Percentiles rank a stretch among this genome's conserved stretches.
phyloP scores from a whole-genome alignment of 2,888 invertebrate genomes.

The Xylota sylvarum region DNA sequence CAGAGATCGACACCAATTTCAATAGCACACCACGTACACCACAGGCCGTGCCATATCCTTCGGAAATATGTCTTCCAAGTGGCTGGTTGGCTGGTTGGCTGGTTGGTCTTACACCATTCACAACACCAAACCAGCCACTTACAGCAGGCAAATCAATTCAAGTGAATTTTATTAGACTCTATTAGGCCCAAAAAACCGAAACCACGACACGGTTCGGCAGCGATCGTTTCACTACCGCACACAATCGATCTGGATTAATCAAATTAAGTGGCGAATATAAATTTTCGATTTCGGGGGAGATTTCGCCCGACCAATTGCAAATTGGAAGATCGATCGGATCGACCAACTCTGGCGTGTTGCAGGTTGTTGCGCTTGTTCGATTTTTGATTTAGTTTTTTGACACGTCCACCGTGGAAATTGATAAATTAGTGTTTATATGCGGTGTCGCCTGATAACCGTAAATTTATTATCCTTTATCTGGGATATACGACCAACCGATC shows the following conservation, averaged over 20 bases:
- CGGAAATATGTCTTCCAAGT: conserved; percentile 28
- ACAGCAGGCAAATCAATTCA: conserved; percentile 21
- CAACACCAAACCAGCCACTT: conserved; percentile 16
- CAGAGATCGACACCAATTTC: conserved; percentile 55
- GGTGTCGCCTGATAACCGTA: conserved; percentile 71
- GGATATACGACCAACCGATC: conserved; percentile 43
- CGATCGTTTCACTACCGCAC: not conserved
- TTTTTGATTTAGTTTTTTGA: conserved; percentile 60
- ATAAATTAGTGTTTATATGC: conserved; percentile 74
- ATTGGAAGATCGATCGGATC: conserved; percentile 67
- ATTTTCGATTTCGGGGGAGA: conserved; percentile 61
- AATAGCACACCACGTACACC: conserved; percentile 18
- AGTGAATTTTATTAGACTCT: conserved; percentile 46
- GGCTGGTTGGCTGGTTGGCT: conserved; percentile 5
- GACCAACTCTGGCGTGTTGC: not conserved
- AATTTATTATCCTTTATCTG: conserved; percentile 75
- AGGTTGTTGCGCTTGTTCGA: conserved; percentile 9
- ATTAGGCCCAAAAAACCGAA: conserved; percentile 21
- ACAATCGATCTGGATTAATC: conserved; percentile 65
- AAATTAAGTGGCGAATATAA: conserved; percentile 67
- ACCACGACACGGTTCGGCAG: not conserved
- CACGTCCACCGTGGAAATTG: conserved; percentile 67
- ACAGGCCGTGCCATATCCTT: conserved; percentile 61
- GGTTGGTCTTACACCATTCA: not conserved
- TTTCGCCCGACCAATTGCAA: conserved; percentile 47